Base-by-base conservation (phyloP, 2,113 vertebrate species). In the Gallinago media region DNA sequence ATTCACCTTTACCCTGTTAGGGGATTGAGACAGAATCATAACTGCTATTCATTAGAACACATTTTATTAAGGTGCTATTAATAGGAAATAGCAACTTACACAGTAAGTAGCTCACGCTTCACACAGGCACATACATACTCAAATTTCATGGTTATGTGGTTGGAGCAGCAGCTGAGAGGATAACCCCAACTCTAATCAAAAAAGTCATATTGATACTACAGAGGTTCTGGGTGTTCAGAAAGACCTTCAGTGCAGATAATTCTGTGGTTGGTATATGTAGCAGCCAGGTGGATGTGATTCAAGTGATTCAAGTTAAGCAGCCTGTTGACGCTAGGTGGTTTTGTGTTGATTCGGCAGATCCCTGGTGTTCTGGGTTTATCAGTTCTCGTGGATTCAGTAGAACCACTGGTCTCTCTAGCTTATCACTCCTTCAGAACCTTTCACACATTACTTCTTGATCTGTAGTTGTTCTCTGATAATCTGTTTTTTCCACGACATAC, bases 241-340 rank as follows among this genome's bases (percentile, higher is more conserved):
- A 38, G 42, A 59, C 32, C 4, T 16, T 87, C 8, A 40, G 27
- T 65, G n/a, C 44, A 44, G 31, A 17, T 89, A 75, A 42, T 71
- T 34, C 42, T 55, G 5, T 70, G 49, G 22, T 23, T 14, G 36
- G 6, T 58, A 21, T 72, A 8, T 0, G 0, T n/a, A 47, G 34
- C 27, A 70, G 32, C 13, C 52, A 72, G 19, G 18, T 89, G 65
- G 15, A 67, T 77, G 22, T 54, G 47, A 17, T 70, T 92, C 15
- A n/a, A 20, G 22, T 54, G 47, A 17, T 70, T 92, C 15, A n/a
- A 20, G 32, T 36, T 78, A 25, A 17, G 25, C 5, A 71, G 11
- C 5, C 34, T 72, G 20, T 65, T 76, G 34, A 4, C 32, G 8
- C 8, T 61, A 23, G 11, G 5, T 81, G n/a, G 4, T 70, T 9